Evolutionary conservation across 2,888 invertebrate species (phyloP), one percentile per base, ranked within the genome.

Genomic region (Ophion ellenae): DNA sequence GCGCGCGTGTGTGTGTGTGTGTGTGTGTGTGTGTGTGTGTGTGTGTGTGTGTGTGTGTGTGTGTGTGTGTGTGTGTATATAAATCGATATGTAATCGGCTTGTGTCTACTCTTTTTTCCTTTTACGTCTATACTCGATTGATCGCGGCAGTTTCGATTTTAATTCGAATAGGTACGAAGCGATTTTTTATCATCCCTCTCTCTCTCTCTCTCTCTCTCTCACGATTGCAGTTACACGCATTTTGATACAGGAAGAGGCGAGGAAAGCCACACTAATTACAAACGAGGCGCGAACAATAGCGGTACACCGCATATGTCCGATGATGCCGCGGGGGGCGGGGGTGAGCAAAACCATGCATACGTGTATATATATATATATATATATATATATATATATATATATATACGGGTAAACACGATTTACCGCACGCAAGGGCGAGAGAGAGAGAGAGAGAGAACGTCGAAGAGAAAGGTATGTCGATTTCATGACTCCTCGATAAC

Each of bases 401-500:
- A 64, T 66, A 69, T 59, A 32, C 6, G 24, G 24, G 24, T 24
- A 24, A 24, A 24, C 24, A 24, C 24, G 24, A 24, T 24, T 24
- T 24, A 24, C 24, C 24, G 24, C 24, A 1, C 24, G 24, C 24
- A 57, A 45, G 61, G 63, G 63, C 24, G 9, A 47, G 47, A 70
- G 63, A 24, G 47, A 32, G 47, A 57, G 45, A 63, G 14, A 63
- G n/a, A 20, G 59, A 69, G 24, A 57, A 11, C 2, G 45, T 6
- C 77, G 78, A 40, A 63, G 73, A 78, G 81, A 86, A 86, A 81
- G 81, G 81, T 81, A 78, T 82, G 85, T 78, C 81, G 82, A 82
- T 86, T 83, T 83, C 76, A 81, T 77, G 77, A 82, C 59, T 80
- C 63, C 28, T 32, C 81, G 86, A 87, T 87, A 85, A 85, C 81